Conservation (phyloP, 1,140 invertebrate genomes). For the Diploscapter pachys region DNA sequence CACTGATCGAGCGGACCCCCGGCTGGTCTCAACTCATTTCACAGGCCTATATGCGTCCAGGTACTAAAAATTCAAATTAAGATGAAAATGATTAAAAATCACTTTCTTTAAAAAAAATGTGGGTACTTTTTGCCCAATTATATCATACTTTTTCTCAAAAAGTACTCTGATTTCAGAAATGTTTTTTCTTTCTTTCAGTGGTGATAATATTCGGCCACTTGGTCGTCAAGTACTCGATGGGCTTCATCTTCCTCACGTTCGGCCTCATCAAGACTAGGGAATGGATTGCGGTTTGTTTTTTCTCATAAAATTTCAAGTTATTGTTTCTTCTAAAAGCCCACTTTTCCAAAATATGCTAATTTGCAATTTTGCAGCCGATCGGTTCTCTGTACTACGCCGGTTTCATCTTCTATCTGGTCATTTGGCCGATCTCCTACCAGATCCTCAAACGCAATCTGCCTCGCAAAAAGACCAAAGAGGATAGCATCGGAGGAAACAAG, state of each 20-base stretch:
- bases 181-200: too few relatives aligned
- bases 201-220: slow-evolving; percentile 50
- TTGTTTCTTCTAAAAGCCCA: too few relatives aligned
- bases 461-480: slow-evolving; percentile 20
- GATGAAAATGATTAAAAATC: too few relatives aligned
- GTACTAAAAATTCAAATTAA: too few relatives aligned
- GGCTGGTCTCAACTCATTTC: slow-evolving; percentile 44
- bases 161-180: too few relatives aligned
- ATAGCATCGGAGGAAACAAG: too few relatives aligned
- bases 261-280: slow-evolving; percentile 57
- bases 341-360: background rate
- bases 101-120: too few relatives aligned
- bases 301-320: too few relatives aligned
- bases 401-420: slow-evolving; percentile 52
- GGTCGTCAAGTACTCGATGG: slow-evolving; percentile 53
- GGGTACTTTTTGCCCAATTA: too few relatives aligned
- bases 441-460: slow-evolving; percentile 43
- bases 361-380: slow-evolving; percentile 46
- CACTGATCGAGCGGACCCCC: slow-evolving; percentile 44
- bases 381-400: slow-evolving; percentile 53
- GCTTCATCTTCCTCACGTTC: slow-evolving; percentile 57
- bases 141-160: too few relatives aligned
- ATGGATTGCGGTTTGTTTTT: slow-evolving; percentile 48
- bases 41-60: slow-evolving; percentile 39
- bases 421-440: slow-evolving; percentile 47